Evolutionary conservation across 1,140 invertebrate genomes (phyloP).

Genomic region (Ptiloglossa arizonensis): DNA sequence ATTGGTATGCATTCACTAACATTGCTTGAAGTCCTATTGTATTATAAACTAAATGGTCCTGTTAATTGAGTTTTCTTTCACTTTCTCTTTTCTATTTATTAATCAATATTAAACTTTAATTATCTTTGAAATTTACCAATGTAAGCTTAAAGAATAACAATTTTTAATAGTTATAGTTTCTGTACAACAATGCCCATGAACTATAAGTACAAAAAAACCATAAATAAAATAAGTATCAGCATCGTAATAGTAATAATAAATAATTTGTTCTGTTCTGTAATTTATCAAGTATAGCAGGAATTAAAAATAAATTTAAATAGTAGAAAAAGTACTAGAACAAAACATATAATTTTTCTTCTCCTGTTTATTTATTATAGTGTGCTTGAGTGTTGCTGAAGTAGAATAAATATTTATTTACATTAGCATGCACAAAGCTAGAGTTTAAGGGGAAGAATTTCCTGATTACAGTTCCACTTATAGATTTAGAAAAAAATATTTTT

Average conservation of each 20-base stretch:
- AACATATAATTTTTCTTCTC: neutral
- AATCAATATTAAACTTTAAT: neutral
- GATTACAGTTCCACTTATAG: neutral
- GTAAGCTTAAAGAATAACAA: slow-evolving; percentile 12
- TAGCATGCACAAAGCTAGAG: slow-evolving; percentile 11
- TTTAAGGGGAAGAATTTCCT: neutral
- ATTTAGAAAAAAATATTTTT: slow-evolving; percentile 12
- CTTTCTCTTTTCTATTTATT: neutral
- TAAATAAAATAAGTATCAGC: neutral
- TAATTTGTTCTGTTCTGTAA: neutral
- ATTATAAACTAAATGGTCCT: slow-evolving; percentile 23
- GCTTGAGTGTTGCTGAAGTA: slow-evolving; percentile 30
- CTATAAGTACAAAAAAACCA: neutral
- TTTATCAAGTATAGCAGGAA: neutral
- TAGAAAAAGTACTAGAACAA: neutral
- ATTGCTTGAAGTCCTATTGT: slow-evolving; percentile 43
- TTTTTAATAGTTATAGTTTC: neutral
- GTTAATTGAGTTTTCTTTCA: neutral
- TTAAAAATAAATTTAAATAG: neutral
- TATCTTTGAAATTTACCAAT: neutral
- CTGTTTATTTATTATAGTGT: slow-evolving; percentile 5
- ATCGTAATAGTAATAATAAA: neutral
- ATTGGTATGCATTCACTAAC: slow-evolving; percentile 75
- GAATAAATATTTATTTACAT: slow-evolving; percentile 17
- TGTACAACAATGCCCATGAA: neutral